phyloP scores from a whole-genome alignment of 2,113 vertebrate genomes.

The Galbula dea region DNA sequence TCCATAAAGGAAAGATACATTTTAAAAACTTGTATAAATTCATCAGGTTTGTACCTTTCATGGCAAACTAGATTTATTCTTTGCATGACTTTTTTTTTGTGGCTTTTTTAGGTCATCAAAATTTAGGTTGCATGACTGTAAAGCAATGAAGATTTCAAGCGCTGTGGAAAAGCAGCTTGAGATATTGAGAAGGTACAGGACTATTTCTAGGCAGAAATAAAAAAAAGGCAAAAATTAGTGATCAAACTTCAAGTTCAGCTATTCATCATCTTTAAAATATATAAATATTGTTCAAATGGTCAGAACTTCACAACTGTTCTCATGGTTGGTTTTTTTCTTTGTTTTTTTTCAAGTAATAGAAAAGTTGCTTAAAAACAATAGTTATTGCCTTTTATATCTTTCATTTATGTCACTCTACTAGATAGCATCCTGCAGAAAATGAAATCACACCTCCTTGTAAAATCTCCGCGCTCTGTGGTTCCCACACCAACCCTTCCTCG shows the following conservation, averaged over 20 bases:
- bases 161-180: conserved; percentile 12
- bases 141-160: conserved; percentile 53
- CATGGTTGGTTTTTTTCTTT: neutral
- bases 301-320: conserved; percentile 55
- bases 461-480: neutral
- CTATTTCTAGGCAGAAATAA: conserved; percentile 16
- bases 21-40: conserved; percentile 28
- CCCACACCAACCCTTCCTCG: neutral
- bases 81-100: neutral
- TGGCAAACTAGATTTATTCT: conserved; percentile 1
- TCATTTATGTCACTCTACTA: conserved; percentile 46
- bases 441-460: neutral
- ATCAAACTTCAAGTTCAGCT: conserved; percentile 31
- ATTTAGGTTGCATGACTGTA: conserved; percentile 1
- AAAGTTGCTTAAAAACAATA: conserved; percentile 61
- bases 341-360: conserved; percentile 69
- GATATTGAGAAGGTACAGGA: neutral
- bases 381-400: conserved; percentile 67
- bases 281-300: conserved; percentile 57
- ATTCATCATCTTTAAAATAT: conserved; percentile 33
- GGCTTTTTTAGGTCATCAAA: conserved; percentile 4
- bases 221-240: neutral
- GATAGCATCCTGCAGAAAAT: conserved; percentile 36
- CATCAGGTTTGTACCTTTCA: conserved; percentile 43
- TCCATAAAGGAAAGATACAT: conserved; percentile 64